Evolutionary conservation across 1,140 invertebrate species (phyloP).

Genomic region (Sitodiplosis mosellana): DNA sequence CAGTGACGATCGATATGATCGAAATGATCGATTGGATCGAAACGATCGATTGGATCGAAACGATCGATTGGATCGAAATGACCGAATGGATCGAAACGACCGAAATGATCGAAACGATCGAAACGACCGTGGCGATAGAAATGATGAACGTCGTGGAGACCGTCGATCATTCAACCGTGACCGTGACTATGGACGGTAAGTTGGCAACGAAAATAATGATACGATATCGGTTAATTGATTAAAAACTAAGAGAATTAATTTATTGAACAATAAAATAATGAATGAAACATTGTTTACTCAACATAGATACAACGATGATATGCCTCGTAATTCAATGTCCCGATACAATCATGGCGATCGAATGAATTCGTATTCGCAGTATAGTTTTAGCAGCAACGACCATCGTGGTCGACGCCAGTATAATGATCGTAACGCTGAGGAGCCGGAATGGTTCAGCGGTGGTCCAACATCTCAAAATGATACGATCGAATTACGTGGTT

Average conservation of each 20-base stretch:
- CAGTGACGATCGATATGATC: constrained; percentile 9
- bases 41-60: neutral
- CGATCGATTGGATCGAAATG: neutral
- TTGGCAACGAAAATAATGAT: neutral
- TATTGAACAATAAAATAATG: neutral
- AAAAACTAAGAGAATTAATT: neutral
- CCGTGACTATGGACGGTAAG: neutral
- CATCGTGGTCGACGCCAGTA: constrained; percentile 29
- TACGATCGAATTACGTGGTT: constrained; percentile 82
- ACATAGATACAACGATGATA: neutral
- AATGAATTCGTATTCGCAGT: neutral
- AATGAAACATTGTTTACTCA: neutral
- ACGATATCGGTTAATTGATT: too few species aligned
- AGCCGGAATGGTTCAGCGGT: constrained; percentile 62
- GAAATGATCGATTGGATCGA: neutral
- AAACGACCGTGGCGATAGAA: neutral
- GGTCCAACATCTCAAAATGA: constrained; percentile 79
- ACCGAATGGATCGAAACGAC: neutral
- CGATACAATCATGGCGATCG: neutral
- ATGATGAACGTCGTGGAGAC: neutral
- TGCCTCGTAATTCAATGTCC: neutral
- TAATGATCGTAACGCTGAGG: constrained; percentile 32
- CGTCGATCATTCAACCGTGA: neutral
- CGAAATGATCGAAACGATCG: neutral
- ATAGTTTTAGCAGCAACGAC: constrained; percentile 11